Evolutionary conservation across 2,888 invertebrate genomes (phyloP), one percentile per base, ranked within the genome.

Genomic region (Mimas tiliae): DNA sequence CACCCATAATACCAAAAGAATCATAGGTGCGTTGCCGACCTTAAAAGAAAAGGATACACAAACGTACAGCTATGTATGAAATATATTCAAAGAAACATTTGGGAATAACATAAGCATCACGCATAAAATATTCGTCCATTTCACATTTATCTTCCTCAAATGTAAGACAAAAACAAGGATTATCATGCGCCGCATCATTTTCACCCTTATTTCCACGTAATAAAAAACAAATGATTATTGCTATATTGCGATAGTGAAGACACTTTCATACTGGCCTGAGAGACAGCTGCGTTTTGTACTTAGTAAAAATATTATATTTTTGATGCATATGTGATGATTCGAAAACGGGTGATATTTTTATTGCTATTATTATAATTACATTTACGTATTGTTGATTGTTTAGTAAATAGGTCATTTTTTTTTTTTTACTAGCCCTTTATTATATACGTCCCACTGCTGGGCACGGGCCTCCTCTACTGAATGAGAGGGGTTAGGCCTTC

Each of bases 211-310:
- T 84, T 83, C 82, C 81, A 78, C 73, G 78, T 82, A 72, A 85
- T 86, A 86, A 85, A 85, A 83, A 82, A 79, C 80, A 83, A 86
- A 85, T 81, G 81, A 81, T 81, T 81, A 79, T 80, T 64, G 58
- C 66, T 64, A 67, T 63, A 47, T 64, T 52, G 38, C 47, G 42
- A 51, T 51, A 42, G 33, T 65, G 42, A 65, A 45, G 58, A 1
- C 0, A 9, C 34, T 12, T 65, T n/a, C 42, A 65, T 42, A 65
- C 50, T 51, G 21, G n/a, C 1, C 21, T 4, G 9, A 33, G 7
- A 4, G 19, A 34, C 16, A 8, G 48, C 16, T 47, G 34, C 33
- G 33, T 65, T 65, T 48, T 14, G 4, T 45, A 7, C 8, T 50
- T 50, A 19, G 51, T 11, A 19, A 51, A 21, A 34, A 34, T 34